Evolutionary conservation across 2,888 invertebrate genomes (phyloP).

Genomic region (Seira ritae): DNA sequence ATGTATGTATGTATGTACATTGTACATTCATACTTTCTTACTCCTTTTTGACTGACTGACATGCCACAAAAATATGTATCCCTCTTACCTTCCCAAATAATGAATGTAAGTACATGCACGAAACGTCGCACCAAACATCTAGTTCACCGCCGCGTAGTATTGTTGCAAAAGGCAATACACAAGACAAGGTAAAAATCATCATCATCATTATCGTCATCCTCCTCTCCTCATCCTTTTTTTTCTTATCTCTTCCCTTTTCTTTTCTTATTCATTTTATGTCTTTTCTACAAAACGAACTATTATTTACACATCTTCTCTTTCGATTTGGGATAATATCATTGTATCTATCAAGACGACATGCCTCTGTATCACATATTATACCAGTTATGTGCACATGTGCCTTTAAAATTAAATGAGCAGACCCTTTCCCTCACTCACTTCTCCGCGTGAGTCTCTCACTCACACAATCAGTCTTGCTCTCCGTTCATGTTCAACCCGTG

Average conservation of each 20-base stretch:
- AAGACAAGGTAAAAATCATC: too few relatives aligned
- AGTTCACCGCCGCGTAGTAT: slow-evolving; percentile 15
- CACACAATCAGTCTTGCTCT: not conserved
- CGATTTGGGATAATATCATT: not conserved
- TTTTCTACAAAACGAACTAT: not conserved
- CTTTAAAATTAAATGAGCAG: not conserved
- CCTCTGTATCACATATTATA: too few relatives aligned
- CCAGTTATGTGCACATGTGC: too few relatives aligned
- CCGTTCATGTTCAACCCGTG: not conserved
- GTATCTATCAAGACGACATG: not conserved
- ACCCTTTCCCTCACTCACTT: not conserved
- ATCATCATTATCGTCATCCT: not conserved
- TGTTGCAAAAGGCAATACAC: not conserved
- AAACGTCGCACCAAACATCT: not conserved
- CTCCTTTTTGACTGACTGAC: too few relatives aligned
- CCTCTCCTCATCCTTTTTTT: not conserved
- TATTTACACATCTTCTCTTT: slow-evolving; percentile 2
- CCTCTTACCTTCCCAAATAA: too few relatives aligned
- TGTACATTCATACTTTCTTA: not conserved
- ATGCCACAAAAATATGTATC: too few relatives aligned
- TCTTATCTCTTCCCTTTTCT: not conserved
- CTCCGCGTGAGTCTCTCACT: not conserved
- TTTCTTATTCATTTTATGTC: too few relatives aligned
- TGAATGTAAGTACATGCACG: not conserved
- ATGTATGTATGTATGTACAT: not conserved